Base-by-base conservation (phyloP, 1,140 invertebrate genomes). In the Papilio machaon region DNA sequence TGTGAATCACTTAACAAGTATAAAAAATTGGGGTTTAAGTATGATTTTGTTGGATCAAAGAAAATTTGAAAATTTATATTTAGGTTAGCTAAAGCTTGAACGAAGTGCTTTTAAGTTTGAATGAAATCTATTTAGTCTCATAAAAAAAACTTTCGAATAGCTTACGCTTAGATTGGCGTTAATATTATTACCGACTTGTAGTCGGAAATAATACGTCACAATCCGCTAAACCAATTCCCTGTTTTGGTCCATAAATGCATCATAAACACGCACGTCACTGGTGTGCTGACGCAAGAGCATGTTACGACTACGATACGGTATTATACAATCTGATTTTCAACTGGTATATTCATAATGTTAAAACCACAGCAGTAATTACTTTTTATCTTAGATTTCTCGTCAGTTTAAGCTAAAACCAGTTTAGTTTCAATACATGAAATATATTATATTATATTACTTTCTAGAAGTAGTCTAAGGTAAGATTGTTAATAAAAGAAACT, bases 171-270 rank as follows among this genome's bases (percentile, higher is more conserved):
- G 23, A 35, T 67, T 35, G 23, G 35, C 30, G 64, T 67, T 30
- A 67, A 30, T 67, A 67, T 11, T n/a, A 30, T 30, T 30, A 1
- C 23, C 23, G 23, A 30, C 23, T 30, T 30, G 23, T 30, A n/a
- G 17, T 67, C 64, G 64, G 64, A 67, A 67, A 30, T 67, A 0
- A 19, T 67, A 35, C 64, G 30, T 67, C 64, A 67, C 64, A 67
- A 67, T 67, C 64, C 30, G 30, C 19, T 64, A 30, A 19, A 23
- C 64, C 30, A 67, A 67, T 70, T 30, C 64, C 64, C 64, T 70
- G 64, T 70, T 70, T 70, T 70, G 64, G 64, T 70, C 30, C 64
- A 70, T 70, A 30, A 70, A 70, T 70, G 13, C 60, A 64, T 64
- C 60, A 23, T 64, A 70, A 70, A 70, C 13, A 70, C 30, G 64